Conservation (phyloP, 2,113 vertebrate genomes). For the Platycercus adscitus region DNA sequence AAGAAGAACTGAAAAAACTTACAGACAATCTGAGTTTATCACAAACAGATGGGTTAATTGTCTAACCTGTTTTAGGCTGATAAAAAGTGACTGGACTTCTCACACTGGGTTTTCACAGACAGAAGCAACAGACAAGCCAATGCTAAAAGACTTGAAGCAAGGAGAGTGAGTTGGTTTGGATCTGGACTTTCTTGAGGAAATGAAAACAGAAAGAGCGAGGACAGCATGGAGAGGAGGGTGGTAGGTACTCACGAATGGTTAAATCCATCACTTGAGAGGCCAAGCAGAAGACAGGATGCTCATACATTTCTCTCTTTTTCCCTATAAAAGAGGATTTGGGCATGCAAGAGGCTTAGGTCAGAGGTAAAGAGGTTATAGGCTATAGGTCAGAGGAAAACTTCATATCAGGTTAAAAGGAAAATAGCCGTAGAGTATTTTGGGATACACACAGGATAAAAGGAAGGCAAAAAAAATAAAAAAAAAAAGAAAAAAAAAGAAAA, state of each 20-base stretch:
- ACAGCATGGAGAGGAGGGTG: constrained; percentile 87
- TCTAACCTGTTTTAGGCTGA: constrained; percentile 83
- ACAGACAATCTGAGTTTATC: constrained; percentile 87
- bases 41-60: constrained; percentile 91
- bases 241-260: constrained; percentile 99
- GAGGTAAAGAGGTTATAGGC: constrained; percentile 89
- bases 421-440: constrained; percentile 81
- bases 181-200: constrained; percentile 82
- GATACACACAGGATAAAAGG: constrained; percentile 77
- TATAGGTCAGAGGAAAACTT: constrained; percentile 89
- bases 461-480: constrained; percentile 24
- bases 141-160: constrained; percentile 85
- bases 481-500: too few relatives aligned
- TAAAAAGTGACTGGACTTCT: constrained; percentile 86
- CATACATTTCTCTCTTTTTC: constrained; percentile 99
- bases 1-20: constrained; percentile 88
- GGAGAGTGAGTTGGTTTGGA: constrained; percentile 85
- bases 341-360: constrained; percentile 98
- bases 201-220: constrained; percentile 83
- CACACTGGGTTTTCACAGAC: constrained; percentile 91
- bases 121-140: constrained; percentile 87
- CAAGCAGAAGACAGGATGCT: constrained; percentile 99
- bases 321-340: constrained; percentile 99
- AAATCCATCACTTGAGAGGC: constrained; percentile 99
- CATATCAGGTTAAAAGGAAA: constrained; percentile 85